Conservation (phyloP, 1,140 invertebrate genomes). For the Pomacea maculata region DNA sequence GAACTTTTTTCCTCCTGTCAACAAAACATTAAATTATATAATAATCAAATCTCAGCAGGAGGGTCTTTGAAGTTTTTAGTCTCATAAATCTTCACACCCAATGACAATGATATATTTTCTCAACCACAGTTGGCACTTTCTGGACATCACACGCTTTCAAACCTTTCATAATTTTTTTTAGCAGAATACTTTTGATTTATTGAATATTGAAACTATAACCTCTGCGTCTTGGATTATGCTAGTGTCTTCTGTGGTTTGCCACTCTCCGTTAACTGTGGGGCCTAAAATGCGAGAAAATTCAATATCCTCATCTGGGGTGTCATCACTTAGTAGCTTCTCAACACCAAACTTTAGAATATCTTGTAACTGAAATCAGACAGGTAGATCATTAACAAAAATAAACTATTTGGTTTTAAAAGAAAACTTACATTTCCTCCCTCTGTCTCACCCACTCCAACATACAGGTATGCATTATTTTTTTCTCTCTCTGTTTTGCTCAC, state of each 20-base stretch:
- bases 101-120: too few relatives aligned
- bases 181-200: too few relatives aligned
- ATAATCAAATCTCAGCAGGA: too few relatives aligned
- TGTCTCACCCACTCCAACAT: too few relatives aligned
- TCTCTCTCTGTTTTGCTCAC: too few relatives aligned
- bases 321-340: slow-evolving; percentile 56
- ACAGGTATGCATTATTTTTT: too few relatives aligned
- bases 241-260: slow-evolving; percentile 41
- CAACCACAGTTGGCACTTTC: too few relatives aligned
- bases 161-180: too few relatives aligned
- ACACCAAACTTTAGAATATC: slow-evolving; percentile 65
- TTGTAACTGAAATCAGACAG: slow-evolving; percentile 49
- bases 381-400: slow-evolving; percentile 1
- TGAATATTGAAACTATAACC: not conserved
- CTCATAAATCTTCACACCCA: too few relatives aligned
- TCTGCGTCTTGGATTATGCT: slow-evolving; percentile 5
- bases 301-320: slow-evolving; percentile 33
- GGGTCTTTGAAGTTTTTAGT: too few relatives aligned
- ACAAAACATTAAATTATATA: too few relatives aligned
- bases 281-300: slow-evolving; percentile 58
- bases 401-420: not conserved
- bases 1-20: slow-evolving; percentile 4
- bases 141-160: too few relatives aligned
- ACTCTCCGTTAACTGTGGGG: slow-evolving; percentile 40
- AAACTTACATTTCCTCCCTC: not conserved